Evolutionary conservation across 2,797 vertebrate genomes (phyloP).

Genomic region (Sparus aurata): DNA sequence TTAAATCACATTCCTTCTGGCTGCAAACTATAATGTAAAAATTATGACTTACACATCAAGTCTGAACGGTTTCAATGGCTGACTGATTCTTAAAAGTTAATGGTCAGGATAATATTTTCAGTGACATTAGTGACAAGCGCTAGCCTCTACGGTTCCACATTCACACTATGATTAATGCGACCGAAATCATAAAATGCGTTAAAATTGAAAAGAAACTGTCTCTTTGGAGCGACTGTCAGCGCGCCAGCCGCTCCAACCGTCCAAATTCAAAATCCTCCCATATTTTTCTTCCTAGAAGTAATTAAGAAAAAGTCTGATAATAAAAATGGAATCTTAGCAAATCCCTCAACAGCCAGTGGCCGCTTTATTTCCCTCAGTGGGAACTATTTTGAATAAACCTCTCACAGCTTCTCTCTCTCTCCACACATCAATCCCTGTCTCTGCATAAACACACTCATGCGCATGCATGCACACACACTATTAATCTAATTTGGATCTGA

Average conservation of each 20-base stretch:
- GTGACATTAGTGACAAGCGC: background rate
- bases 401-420: slow-evolving; percentile 33
- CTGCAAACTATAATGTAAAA: background rate
- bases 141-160: background rate
- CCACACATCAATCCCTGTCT: slow-evolving; percentile 36
- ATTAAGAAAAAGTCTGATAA: slow-evolving; percentile 44
- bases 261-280: slow-evolving; percentile 31
- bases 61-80: background rate
- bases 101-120: background rate
- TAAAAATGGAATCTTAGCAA: slow-evolving; percentile 47
- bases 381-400: slow-evolving; percentile 61
- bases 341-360: slow-evolving; percentile 55
- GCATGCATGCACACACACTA: slow-evolving; percentile 39
- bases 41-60: background rate
- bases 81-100: background rate
- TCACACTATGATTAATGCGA: slow-evolving; percentile 4
- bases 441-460: slow-evolving; percentile 41
- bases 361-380: slow-evolving; percentile 62
- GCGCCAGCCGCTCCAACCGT: slow-evolving; percentile 17
- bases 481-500: slow-evolving; percentile 45
- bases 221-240: slow-evolving; percentile 5
- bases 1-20: too few species aligned
- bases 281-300: slow-evolving; percentile 32
- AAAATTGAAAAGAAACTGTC: background rate
- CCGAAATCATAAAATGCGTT: slow-evolving; percentile 4